Evolutionary conservation across 2,797 vertebrate species (phyloP), one percentile per base, ranked within the genome.

Genomic region (Mergus octosetaceus): DNA sequence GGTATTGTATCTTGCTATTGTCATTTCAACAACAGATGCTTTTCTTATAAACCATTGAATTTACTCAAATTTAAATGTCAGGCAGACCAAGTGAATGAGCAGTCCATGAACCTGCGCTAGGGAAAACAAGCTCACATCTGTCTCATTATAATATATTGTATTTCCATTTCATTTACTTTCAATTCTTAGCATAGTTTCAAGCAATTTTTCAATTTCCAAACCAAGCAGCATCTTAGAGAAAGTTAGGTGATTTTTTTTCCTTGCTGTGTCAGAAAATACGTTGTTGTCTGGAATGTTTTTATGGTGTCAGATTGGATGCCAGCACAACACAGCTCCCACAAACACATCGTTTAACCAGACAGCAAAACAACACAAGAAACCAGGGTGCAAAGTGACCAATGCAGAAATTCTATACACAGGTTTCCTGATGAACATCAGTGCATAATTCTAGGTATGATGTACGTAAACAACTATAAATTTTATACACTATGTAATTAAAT

Each of bases 21-120:
- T 97, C 95, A 95, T 97, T 93, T 78, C 78, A 97, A 94, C 74
- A 97, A 97, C 95, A 97, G 96, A 96, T 95, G 87, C 88, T 97
- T 96, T 97, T 90, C 92, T 97, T 97, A 95, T 93, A 97, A 97
- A 94, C 94, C 92, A 96, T 69, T 96, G 96, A 97, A 96, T 95
- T 98, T 97, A 96, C 94, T 87, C 89, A 96, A 92, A 97, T 95
- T 93, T 96, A 97, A 97, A 97, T 97, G 94, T 97, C 95, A 97
- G 80, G 88, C 51, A 1, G 96, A 89, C 87, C 91, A 94, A 96
- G 88, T 68, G 89, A 97, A 95, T 79, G 96, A 95, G 85, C 87
- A 85, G 87, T 61, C 94, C 81, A 75, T 91, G 93, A 97, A 95
- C 91, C 76, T 82, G 90, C 70, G 36, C 85, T 64, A 60, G 68